phyloP scores from a whole-genome alignment of 2,797 vertebrate species.

The Pelodytes ibericus region DNA sequence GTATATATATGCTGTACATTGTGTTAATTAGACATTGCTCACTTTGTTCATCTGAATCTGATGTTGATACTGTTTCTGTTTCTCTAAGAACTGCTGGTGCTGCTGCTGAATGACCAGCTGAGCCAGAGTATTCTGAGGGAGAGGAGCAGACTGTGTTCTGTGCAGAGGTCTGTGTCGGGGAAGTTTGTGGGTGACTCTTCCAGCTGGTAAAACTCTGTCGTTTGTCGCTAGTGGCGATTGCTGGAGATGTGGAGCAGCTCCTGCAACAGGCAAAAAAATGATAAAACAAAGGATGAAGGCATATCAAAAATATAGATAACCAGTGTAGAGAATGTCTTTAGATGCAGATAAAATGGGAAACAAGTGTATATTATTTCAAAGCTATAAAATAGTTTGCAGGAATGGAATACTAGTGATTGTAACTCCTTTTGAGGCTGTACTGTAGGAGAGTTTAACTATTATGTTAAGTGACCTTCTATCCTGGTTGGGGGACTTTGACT shows the following conservation, averaged over 20 bases:
- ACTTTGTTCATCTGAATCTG: slow-evolving; percentile 98
- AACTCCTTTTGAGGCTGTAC: no score
- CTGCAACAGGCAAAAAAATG: slow-evolving; percentile 64
- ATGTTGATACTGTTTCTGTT: slow-evolving; percentile 97
- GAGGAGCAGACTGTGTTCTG: slow-evolving; percentile 94
- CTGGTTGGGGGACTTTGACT: no score
- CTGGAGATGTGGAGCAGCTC: slow-evolving; percentile 83
- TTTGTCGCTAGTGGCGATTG: slow-evolving; percentile 89
- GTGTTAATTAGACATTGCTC: slow-evolving; percentile 63
- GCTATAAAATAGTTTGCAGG: no score
- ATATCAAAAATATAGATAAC: no score
- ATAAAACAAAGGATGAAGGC: neutral
- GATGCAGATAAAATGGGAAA: no score
- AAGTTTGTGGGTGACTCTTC: slow-evolving; percentile 85
- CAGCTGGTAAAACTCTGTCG: slow-evolving; percentile 80
- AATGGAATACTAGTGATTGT: no score
- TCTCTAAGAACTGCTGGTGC: slow-evolving; percentile 97
- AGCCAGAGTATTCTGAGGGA: slow-evolving; percentile 95
- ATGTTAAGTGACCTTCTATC: no score
- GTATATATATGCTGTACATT: no score
- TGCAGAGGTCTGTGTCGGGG: slow-evolving; percentile 94
- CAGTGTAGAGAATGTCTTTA: no score
- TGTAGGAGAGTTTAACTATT: no score
- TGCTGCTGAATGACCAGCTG: slow-evolving; percentile 98
- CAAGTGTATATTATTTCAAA: no score